A percentile compares a stretch with the other conserved stretches of the same genome.
These are phyloP conservation scores for Ochropleura plecta DNA, from an alignment of 2,888 invertebrate species.

Conservation along the genomic window DNA sequence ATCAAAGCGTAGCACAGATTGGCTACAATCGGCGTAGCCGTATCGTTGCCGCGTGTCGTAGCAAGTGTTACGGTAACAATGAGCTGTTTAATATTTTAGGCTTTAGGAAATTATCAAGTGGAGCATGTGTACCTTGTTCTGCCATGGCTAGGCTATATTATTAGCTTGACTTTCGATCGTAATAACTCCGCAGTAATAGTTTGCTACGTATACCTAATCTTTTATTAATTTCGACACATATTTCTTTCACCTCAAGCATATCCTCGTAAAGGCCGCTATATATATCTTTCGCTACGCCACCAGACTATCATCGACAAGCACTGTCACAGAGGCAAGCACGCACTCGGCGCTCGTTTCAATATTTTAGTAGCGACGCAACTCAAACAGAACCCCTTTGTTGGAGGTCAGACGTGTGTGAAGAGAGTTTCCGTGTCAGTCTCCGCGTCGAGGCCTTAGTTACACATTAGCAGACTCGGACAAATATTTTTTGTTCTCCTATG, in stretches of 20 bases:
- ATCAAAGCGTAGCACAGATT: slow-evolving; percentile 42
- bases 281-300: slow-evolving; percentile 69
- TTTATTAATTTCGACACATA: background rate
- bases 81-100: background rate
- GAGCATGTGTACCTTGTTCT: background rate
- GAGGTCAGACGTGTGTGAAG: slow-evolving; percentile 89
- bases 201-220: too few relatives aligned
- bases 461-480: slow-evolving; percentile 86
- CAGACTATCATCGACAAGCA: slow-evolving; percentile 70
- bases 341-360: slow-evolving; percentile 87
- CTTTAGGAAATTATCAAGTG: background rate
- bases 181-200: background rate
- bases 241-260: background rate
- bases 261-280: background rate
- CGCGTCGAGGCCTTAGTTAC: slow-evolving; percentile 85
- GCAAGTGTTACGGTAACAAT: slow-evolving; percentile 24
- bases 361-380: slow-evolving; percentile 89
- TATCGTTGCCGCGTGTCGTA: slow-evolving; percentile 32
- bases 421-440: slow-evolving; percentile 89
- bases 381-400: slow-evolving; percentile 89
- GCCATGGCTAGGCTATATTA: background rate
- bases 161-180: background rate
- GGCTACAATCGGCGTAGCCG: slow-evolving; percentile 29
- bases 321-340: slow-evolving; percentile 81
- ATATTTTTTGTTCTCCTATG: slow-evolving; percentile 88